Evolutionary conservation across 2,113 vertebrate species (phyloP).

Genomic region (Rhagologus leucostigma): DNA sequence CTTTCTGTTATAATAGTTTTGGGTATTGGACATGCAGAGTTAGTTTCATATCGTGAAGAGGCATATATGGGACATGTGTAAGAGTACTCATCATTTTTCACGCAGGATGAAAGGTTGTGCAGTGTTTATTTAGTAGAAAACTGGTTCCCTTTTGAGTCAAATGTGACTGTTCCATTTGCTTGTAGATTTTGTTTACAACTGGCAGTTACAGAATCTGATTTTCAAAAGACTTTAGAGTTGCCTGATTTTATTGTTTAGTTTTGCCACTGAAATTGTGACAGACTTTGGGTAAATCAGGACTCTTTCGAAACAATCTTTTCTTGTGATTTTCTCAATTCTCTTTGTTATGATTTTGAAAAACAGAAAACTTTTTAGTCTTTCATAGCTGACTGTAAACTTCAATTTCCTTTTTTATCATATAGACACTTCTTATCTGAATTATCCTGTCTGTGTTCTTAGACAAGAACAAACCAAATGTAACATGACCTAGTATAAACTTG

Average conservation of each 20-base stretch:
- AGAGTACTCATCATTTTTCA: background rate
- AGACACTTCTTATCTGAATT: background rate
- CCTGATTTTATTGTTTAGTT: background rate
- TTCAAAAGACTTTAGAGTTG: background rate
- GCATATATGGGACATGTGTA: background rate
- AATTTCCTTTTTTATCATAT: background rate
- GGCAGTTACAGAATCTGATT: background rate
- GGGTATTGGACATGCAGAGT: background rate
- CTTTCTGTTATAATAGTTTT: background rate
- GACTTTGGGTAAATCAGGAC: background rate
- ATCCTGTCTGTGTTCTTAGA: background rate
- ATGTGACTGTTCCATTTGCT: background rate
- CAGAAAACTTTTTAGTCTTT: background rate
- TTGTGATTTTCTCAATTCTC: background rate
- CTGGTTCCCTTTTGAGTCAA: background rate
- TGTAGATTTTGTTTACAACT: background rate
- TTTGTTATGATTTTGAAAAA: background rate
- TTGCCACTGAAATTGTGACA: background rate
- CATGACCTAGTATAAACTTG: background rate
- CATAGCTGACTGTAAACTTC: background rate
- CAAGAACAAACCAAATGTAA: background rate
- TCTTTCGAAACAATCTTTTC: background rate
- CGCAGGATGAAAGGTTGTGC: background rate
- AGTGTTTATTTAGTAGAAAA: background rate
- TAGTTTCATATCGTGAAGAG: background rate